These are phyloP conservation scores for Orthosia cruda DNA, from an alignment of 2,888 invertebrate species.

Conservation along the genomic window DNA sequence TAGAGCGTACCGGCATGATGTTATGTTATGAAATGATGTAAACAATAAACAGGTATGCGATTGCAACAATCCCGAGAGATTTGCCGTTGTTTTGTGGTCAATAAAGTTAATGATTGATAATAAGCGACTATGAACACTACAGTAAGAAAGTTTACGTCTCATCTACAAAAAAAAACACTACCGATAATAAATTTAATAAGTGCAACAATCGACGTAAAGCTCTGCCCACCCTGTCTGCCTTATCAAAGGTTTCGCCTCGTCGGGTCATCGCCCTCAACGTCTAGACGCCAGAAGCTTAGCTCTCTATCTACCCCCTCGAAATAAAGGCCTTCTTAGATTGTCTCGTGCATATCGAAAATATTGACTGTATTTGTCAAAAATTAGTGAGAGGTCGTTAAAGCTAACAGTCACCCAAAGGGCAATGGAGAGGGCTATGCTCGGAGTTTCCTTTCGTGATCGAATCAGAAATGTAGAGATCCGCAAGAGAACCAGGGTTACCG, in stretches of 20 bases:
- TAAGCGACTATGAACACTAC: too few relatives aligned
- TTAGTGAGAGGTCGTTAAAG: not conserved
- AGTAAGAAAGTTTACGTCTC: not conserved
- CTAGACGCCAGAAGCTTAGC: constrained; percentile 36
- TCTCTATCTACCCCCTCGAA: constrained; percentile 26
- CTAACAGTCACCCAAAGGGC: too few relatives aligned
- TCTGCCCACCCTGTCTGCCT: constrained; percentile 26
- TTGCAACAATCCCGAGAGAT: too few relatives aligned
- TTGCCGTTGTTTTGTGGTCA: too few relatives aligned
- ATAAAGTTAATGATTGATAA: too few relatives aligned
- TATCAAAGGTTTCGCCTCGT: constrained; percentile 19
- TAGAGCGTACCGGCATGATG: too few relatives aligned
- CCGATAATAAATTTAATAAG: constrained; percentile 1
- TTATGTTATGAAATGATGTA: too few relatives aligned
- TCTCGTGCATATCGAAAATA: constrained; percentile 10
- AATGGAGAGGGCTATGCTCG: too few relatives aligned
- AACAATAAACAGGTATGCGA: too few relatives aligned
- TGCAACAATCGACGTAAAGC: not conserved
- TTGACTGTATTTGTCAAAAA: not conserved
- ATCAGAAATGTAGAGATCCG: too few relatives aligned
- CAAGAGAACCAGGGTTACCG: too few relatives aligned
- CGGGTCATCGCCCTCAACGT: constrained; percentile 41
- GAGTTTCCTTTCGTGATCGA: too few relatives aligned
- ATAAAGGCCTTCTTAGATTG: constrained; percentile 25
- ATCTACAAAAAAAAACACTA: not conserved